Base-by-base conservation (phyloP, 1,140 invertebrate species). In the Megalonaias nervosa region DNA sequence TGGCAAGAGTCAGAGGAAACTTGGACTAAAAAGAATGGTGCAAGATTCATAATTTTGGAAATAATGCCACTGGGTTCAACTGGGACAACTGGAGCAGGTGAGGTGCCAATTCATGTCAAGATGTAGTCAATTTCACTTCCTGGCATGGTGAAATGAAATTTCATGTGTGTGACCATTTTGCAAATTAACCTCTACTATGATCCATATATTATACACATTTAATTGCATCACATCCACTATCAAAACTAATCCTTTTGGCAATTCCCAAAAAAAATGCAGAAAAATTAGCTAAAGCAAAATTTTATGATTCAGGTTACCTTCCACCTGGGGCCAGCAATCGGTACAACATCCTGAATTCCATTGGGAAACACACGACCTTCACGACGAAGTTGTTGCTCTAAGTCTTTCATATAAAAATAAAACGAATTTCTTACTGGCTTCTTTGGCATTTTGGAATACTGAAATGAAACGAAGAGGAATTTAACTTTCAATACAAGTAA, bases 391-490 rank as follows among this genome's bases (percentile, higher is more conserved):
- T 81, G 65, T 23, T 82, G 83, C 69, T 86, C 84, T 0, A 88
- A 56, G 4, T 89, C 85, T 72, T 86, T 83, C 86, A 89, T 89
- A 64, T 77, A 89, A 78, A 86, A 89, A 77, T 87, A 88, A 78
- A 89, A 88, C 0, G 82, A 85, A 79, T 88, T 89, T 79, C 81
- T 80, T 16, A 64, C 80, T 67, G 69, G 79, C 70, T 88, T 88
- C 66, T 88, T 88, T 15, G 86, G 85, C 86, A 87, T 87, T 26
- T 78, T 84, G 4, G 60, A 67, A 23, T 59, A 9, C 69, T 59
- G 15, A 62, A 62, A 62, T 62, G 60, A 62, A 9, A n/a, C 6
- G 14, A 62, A 62, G 38, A 48, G 38, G 38, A 48, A 9, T 48
- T 48, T 48, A 48, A 11, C 38, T 48, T 48, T 48, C 38, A 48